Evolutionary conservation across 2,888 invertebrate species (phyloP).

Genomic region (Pollenia angustigena): DNA sequence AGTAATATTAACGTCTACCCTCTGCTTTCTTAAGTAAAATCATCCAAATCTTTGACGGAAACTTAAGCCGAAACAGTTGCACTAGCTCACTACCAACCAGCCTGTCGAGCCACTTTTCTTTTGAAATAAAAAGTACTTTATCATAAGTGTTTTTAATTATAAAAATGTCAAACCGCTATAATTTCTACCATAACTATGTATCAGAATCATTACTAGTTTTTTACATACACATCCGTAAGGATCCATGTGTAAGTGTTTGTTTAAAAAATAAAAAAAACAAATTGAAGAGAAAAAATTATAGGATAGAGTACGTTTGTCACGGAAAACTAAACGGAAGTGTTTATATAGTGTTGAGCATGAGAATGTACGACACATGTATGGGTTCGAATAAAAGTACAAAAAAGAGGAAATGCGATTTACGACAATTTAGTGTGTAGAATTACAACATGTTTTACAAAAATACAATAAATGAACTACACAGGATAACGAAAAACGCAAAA

Average conservation of each 20-base stretch:
- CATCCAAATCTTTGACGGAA: no score
- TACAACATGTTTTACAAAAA: slow-evolving; percentile 66
- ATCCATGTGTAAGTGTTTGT: neutral
- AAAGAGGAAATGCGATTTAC: slow-evolving; percentile 72
- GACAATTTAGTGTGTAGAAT: slow-evolving; percentile 71
- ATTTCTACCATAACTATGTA: neutral
- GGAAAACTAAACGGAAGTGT: slow-evolving; percentile 71
- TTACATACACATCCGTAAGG: neutral
- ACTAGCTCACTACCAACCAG: no score
- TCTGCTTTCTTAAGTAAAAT: no score
- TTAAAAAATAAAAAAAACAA: slow-evolving; percentile 5
- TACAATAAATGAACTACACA: slow-evolving; percentile 56
- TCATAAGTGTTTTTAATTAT: neutral
- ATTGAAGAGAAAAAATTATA: neutral
- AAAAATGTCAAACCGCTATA: neutral
- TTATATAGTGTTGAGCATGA: slow-evolving; percentile 69
- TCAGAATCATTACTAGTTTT: slow-evolving; percentile 38
- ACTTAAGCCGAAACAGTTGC: no score
- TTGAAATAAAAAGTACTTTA: no score
- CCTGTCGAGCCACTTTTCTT: no score
- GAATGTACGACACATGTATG: slow-evolving; percentile 47
- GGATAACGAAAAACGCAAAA: slow-evolving; percentile 36
- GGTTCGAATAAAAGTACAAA: slow-evolving; percentile 59
- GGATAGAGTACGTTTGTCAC: slow-evolving; percentile 63
- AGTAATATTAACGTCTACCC: no score